Base-by-base conservation (phyloP, 2,113 vertebrate genomes). In the Odocoileus virginianus region DNA sequence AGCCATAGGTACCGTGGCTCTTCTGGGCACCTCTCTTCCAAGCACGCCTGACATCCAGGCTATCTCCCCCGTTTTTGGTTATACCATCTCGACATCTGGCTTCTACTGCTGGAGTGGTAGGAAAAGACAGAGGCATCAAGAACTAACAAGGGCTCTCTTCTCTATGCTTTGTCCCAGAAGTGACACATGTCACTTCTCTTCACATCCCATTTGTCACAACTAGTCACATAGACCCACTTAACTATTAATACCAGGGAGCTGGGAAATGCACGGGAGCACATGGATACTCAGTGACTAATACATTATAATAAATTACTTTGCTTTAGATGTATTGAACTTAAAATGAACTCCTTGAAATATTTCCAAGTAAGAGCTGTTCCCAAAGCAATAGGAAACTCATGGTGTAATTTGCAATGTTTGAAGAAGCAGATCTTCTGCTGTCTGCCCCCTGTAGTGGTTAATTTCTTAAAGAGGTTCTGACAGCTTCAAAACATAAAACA, bases 291-390 rank as follows among this genome's bases (percentile, higher is more conserved):
- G 47, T 0, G 57, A 94, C 91, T 91, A 94, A 96, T 92, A 96
- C 87, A 96, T 97, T 96, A 94, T 14, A 95, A 96, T 93, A 96
- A 71, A 97, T 97, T 93, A 96, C 10, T 79, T 61, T 40, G 45
- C 94, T 96, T 94, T 87, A 79, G 61, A 82, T 61, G 67, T 87
- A 89, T 12, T 96, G 93, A 97, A 94, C 97, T 98, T 96, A 67
- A 67, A 83, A 52, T 95, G 95, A 96, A 98, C 86, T 89, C 95
- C 89, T 88, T 40, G 36, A 97, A 93, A 76, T 89, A 97, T n/a
- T 92, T 95, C 43, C 78, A 88, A 90, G 61, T 61, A 79, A 89
- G 92, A 96, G 52, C 84, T 97, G 61, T 90, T 96, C 76, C 79
- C 78, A 21, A 96, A 97, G 93, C 76, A 97, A 89, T 6, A 87